phyloP scores from a whole-genome alignment of 1,140 invertebrate genomes.

The Grapholita molesta region DNA sequence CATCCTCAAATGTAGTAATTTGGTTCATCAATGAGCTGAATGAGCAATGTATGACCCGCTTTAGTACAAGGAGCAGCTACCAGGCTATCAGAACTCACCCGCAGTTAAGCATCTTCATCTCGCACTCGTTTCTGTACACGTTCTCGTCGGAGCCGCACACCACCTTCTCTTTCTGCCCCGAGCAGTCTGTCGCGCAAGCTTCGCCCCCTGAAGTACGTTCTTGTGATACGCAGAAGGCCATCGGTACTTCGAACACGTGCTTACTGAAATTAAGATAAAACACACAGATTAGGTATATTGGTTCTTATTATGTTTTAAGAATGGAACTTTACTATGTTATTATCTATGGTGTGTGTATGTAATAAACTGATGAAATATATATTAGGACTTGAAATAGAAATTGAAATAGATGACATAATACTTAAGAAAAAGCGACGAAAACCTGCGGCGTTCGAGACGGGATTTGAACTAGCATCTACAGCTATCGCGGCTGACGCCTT shows the following conservation, averaged over 20 bases:
- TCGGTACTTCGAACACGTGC: slow-evolving; percentile 94
- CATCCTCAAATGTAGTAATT: no score
- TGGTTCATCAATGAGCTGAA: no score
- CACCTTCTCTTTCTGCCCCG: slow-evolving; percentile 81
- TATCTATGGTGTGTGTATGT: no score
- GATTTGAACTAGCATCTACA: no score
- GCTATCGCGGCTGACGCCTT: no score
- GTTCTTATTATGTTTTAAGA: no score
- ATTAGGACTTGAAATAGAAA: no score
- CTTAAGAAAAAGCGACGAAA: no score
- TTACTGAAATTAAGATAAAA: slow-evolving; percentile 80
- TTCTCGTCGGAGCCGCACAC: slow-evolving; percentile 94
- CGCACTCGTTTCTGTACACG: slow-evolving; percentile 92
- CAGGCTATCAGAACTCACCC: slow-evolving; percentile 81
- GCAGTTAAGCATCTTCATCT: slow-evolving; percentile 93
- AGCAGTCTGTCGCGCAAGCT: slow-evolving; percentile 81
- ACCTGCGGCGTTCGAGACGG: no score
- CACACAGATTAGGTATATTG: background rate
- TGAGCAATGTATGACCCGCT: background rate
- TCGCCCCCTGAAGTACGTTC: slow-evolving; percentile 79
- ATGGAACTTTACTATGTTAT: no score
- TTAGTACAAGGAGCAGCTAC: background rate
- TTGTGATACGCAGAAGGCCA: slow-evolving; percentile 91
- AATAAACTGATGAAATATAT: no score
- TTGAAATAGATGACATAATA: no score